Evolutionary conservation across 2,113 vertebrate genomes (phyloP), one percentile per base, ranked within the genome.

Genomic region (Spea multiplicata): DNA sequence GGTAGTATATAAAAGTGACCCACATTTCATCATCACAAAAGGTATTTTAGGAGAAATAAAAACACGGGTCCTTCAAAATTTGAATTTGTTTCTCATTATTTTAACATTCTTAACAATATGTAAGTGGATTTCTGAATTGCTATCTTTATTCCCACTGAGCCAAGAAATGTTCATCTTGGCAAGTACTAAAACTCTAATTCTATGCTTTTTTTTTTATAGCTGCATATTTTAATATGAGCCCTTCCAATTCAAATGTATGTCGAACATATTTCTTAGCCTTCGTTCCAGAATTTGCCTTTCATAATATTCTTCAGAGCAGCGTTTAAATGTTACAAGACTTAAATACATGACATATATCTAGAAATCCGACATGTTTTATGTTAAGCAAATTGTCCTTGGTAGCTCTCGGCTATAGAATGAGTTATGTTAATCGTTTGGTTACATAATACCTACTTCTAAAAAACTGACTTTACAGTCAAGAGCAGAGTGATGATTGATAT

Each of bases 101-200:
- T 66, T 75, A 44, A n/a, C 47, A 46, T 66, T 66, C 6, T 66
- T 46, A 45, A 66, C 17, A 75, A 44, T 66, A 49, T 75, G 65
- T 47, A 46, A 44, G 55, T 66, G 71, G 81, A 10, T 52, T 83
- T 83, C 71, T 0, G 0, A 57, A 48, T 83, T 65, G 65, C 64
- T 59, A 4, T 68, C n/a, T 67, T 8, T 5, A 69, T 69, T 76
- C 52, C 75, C 46, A 30, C 8, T 45, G 75, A 77, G n/a, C 67
- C 67, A 81, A 72, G 82, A 83, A 83, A 81, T 86, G 83, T 82
- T 85, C 78, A 5, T 0, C 80, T 47, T 12, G 44, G 1, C 0
- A 2, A 9, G 68, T 79, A 74, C 84, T 85, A 76, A 84, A 85
- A 73, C 47, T 64, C 71, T 55, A 71, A 44, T 84, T 82, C 64